Evolutionary conservation across 2,113 vertebrate genomes (phyloP), one percentile per base, ranked within the genome.

Genomic region (Mirounga angustirostris): DNA sequence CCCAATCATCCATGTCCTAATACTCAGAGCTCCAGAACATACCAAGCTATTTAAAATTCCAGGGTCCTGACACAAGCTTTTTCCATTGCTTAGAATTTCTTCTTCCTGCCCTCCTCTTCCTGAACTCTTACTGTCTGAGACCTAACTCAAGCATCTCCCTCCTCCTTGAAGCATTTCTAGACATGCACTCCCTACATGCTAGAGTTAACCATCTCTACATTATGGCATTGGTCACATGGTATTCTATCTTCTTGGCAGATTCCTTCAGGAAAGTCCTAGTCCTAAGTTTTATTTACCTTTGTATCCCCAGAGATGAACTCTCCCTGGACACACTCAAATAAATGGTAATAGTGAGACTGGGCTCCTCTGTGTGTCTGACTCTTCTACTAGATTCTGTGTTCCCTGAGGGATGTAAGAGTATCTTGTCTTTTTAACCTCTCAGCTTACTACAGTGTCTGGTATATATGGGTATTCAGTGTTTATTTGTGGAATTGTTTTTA

Each of bases 301-400:
- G 46, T 10, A 83, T 74, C 28, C 61, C 61, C 43, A 89, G 40
- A 93, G 19, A 95, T 10, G 2, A 54, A 83, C 5, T 94, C 46
- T 73, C 26, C 18, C 54, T 92, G 52, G 40, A 94, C 86, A 93
- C 33, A 81, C 7, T 87, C 92, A 85, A 65, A 80, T 95, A 71
- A 91, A 67, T 89, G 63, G 46, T 73, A 85, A 81, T 43, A 36
- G 76, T 94, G 88, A 91, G 22, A 43, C 7, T 0, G 50, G n/a
- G n/a, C 28, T 76, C 87, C 43, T 21, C 1, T 13, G 52, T 24
- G 46, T 56, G 0, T 69, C 61, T 81, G 69, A 30, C 4, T 59
- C 30, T 83, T 76, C 87, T 85, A 69, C 26, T 71, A 40, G 36
- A 92, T 40, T 52, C 18, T 46, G 7, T 63, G 16, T 71, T 61